phyloP scores from a whole-genome alignment of 2,888 invertebrate genomes.

The Hermaeophaga mercurialis region DNA sequence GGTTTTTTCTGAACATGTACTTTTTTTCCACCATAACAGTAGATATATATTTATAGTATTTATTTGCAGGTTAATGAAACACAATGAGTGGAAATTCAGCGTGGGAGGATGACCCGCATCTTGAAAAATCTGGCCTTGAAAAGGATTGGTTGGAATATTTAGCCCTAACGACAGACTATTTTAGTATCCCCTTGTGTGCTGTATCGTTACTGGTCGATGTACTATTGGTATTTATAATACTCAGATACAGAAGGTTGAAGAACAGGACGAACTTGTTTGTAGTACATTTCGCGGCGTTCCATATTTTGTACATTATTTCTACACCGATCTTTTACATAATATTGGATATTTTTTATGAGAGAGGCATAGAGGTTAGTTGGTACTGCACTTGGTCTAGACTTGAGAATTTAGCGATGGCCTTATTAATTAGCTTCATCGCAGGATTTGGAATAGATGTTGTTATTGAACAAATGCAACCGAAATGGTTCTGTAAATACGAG shows the following conservation, averaged over 20 bases:
- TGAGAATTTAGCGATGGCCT: constrained; percentile 33
- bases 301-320: constrained; percentile 32
- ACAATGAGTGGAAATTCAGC: constrained; percentile 20
- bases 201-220: constrained; percentile 24
- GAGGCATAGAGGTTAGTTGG: constrained; percentile 27
- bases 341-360: constrained; percentile 29
- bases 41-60: background rate
- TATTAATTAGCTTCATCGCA: constrained; percentile 33
- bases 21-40: too few species aligned
- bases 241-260: constrained; percentile 31
- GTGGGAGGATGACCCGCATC: constrained; percentile 32
- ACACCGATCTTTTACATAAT: constrained; percentile 34
- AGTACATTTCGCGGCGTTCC: constrained; percentile 32
- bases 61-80: background rate
- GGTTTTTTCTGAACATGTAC: too few species aligned
- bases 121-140: constrained; percentile 20
- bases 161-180: constrained; percentile 27
- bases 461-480: constrained; percentile 23
- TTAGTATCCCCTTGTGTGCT: constrained; percentile 30
- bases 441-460: constrained; percentile 36
- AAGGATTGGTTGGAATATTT: constrained; percentile 30
- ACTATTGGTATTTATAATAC: constrained; percentile 23
- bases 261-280: constrained; percentile 31
- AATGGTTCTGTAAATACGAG: constrained; percentile 33
- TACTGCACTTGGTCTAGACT: constrained; percentile 34